Evolutionary conservation across 2,888 invertebrate species (phyloP).

Genomic region (Apomyelois bistriatella): DNA sequence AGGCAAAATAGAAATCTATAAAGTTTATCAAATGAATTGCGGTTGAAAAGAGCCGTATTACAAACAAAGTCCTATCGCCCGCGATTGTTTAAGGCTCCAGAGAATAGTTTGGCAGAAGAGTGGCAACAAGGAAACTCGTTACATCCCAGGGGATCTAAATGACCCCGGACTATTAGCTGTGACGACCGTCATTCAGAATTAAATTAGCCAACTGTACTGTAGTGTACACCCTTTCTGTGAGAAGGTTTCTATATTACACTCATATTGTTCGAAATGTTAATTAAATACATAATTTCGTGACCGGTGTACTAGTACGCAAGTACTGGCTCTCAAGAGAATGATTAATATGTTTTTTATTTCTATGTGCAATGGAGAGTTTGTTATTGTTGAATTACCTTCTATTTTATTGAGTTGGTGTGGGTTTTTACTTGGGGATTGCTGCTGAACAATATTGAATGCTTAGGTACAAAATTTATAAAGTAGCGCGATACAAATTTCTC

Average conservation of each 20-base stretch:
- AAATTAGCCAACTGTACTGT: not conserved
- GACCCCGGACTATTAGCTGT: slow-evolving; percentile 9
- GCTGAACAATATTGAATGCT: too few species aligned
- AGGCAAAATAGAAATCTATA: too few species aligned
- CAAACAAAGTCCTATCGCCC: not conserved
- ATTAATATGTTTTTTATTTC: not conserved
- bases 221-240: too few species aligned
- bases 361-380: too few species aligned
- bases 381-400: too few species aligned
- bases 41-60: not conserved
- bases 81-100: not conserved
- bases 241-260: not conserved
- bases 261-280: not conserved
- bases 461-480: too few species aligned
- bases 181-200: slow-evolving; percentile 4
- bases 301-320: not conserved
- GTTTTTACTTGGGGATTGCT: too few species aligned
- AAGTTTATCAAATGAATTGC: not conserved
- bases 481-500: too few species aligned
- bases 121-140: slow-evolving; percentile 5
- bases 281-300: not conserved
- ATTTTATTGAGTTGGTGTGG: too few species aligned
- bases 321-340: not conserved
- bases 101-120: not conserved
- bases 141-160: not conserved